Evolutionary conservation across 1,140 invertebrate species (phyloP).

Genomic region (Physella acuta): DNA sequence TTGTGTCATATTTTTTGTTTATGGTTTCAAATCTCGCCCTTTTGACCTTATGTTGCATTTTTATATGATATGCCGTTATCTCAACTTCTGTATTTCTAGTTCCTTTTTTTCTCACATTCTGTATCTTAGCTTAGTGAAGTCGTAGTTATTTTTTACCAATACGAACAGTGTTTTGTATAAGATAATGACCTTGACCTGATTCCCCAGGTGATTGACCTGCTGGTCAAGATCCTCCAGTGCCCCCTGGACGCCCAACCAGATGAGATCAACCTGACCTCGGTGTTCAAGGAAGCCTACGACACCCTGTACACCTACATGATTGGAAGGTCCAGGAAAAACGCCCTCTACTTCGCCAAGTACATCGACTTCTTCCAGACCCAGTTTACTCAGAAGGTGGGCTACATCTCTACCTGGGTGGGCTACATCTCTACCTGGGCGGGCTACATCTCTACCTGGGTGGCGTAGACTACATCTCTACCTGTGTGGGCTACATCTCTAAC

Average conservation of each 20-base stretch:
- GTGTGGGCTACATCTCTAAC: too few relatives aligned
- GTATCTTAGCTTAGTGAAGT: not conserved
- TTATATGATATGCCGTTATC: too few relatives aligned
- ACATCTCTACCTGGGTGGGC: too few relatives aligned
- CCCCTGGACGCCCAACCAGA: slow-evolving; percentile 51
- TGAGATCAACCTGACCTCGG: slow-evolving; percentile 52
- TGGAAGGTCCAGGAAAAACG: slow-evolving; percentile 60
- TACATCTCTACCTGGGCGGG: too few relatives aligned
- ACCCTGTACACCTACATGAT: slow-evolving; percentile 60
- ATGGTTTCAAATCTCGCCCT: too few relatives aligned
- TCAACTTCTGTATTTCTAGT: not conserved
- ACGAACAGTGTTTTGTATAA: too few relatives aligned
- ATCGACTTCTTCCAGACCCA: slow-evolving; percentile 62
- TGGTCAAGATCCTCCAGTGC: slow-evolving; percentile 55
- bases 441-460: too few relatives aligned
- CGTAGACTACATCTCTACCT: too few relatives aligned
- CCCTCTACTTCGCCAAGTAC: slow-evolving; percentile 61
- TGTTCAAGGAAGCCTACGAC: slow-evolving; percentile 58
- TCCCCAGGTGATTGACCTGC: slow-evolving; percentile 54
- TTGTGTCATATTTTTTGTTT: too few relatives aligned
- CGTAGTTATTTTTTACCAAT: too few relatives aligned
- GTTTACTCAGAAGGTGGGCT: slow-evolving; percentile 57
- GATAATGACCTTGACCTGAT: too few relatives aligned
- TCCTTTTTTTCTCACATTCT: not conserved
- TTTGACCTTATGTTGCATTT: too few relatives aligned